Evolutionary conservation across 2,113 vertebrate genomes (phyloP), one percentile per base, ranked within the genome.

Genomic region (Brienomyrus longianalis): DNA sequence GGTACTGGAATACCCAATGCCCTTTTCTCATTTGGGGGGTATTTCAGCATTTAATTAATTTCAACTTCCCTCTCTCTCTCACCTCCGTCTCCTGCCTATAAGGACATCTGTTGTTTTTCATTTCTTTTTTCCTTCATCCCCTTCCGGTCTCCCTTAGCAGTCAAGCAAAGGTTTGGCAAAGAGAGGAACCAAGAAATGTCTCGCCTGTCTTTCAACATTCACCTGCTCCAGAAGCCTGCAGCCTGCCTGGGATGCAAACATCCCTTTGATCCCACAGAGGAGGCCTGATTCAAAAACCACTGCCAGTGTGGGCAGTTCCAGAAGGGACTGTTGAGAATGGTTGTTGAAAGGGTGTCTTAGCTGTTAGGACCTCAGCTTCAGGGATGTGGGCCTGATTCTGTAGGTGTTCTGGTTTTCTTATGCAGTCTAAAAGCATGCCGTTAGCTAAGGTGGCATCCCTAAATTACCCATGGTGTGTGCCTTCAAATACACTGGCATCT

Each of bases 1-100:
- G 84, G 54, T 43, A 52, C 89, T 51, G 90, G 90, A 91, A 89
- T 85, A 85, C 90, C 89, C 89, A 39, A 39, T 74, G 66, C 51
- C 88, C 48, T 35, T 10, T 39, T 83, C 74, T 88, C 84, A 45
- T 91, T 87, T 59, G 52, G 74, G 84, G 31, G 85, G 84, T 31
- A 66, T 91, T 92, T 90, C 43, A 59, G 83, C 90, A 88, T 89
- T 90, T 92, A 92, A 92, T 92, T 91, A 92, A 90, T 89, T 89
- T 89, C 89, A 92, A 89, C 89, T 87, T 91, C 77, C 86, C 89
- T 66, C 47, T 45, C 52, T 43, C 52, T 89, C 56, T 35, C 27
- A 83, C 90, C 89, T 84, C 51, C 59, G 21, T 52, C 10, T 31
- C 66, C 86, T 48, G 13, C 74, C 90, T 89, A 86, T 90, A 43